Evolutionary conservation across 2,797 vertebrate genomes (phyloP), one percentile per base, ranked within the genome.

Genomic region (Etheostoma perlongum): DNA sequence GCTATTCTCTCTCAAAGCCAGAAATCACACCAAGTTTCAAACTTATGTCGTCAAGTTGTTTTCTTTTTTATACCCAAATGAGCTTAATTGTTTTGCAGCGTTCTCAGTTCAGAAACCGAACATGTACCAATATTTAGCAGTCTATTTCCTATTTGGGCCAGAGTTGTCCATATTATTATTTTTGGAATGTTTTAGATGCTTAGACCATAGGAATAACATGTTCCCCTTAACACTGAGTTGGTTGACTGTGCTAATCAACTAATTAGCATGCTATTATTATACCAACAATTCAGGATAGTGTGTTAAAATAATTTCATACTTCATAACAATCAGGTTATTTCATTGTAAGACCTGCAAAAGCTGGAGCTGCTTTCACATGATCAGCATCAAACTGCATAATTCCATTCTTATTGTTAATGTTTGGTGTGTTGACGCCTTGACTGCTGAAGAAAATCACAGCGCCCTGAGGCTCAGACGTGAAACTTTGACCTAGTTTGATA

Each of bases 311-410:
- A 47, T n/a, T 66, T 33, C 18, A 25, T 46, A 23, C 27, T 30
- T 54, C 5, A 49, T 19, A 19, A 21, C 12, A 12, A 15, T 49
- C 2, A 30, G 19, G n/a, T 44, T 55, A 19, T 59, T 72, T 64
- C 33, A 49, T 36, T 19, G 12, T 18, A 10, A 61, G 15, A 23
- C 44, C 44, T 33, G 23, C 40, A 21, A 27, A 12, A 19, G 13
- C 72, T 15, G 15, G 67, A 70, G 78, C 75, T 42, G 61, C 68
- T 74, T 61, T 68, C 62, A 74, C 72, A 61, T 78, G 66, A 74
- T 76, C 51, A 4, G 55, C 48, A 57, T 66, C 67, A 48, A 62
- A 69, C 54, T 67, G 36, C 6, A 15, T 68, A 64, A 68, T 52
- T 67, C 61, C 14, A 33, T 71, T 75, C 33, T 55, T 42, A 27